Conservation (phyloP, 2,888 invertebrate species). For the Acanthoscelides obtectus region DNA sequence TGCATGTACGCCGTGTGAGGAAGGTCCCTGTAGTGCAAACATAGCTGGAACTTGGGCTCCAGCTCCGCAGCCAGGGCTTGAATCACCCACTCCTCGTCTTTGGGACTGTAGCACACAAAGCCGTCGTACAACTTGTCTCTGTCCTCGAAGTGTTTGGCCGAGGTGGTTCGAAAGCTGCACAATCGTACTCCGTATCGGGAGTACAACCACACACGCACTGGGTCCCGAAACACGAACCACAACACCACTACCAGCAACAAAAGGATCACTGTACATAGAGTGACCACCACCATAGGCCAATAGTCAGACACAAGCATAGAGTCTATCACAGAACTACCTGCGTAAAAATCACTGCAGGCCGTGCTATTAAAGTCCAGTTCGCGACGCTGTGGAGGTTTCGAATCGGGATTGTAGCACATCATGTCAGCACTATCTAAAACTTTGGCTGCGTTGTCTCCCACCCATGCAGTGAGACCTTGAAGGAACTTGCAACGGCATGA, state of each 20-base stretch:
- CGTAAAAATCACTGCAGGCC: constrained; percentile 81
- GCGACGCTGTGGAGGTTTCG: constrained; percentile 69
- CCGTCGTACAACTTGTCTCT: constrained; percentile 86
- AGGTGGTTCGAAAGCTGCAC: constrained; percentile 65
- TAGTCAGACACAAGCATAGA: constrained; percentile 79
- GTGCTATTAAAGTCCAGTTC: constrained; percentile 81
- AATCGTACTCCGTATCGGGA: constrained; percentile 81
- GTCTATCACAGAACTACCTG: constrained; percentile 77
- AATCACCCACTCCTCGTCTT: constrained; percentile 85
- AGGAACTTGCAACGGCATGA: constrained; percentile 87
- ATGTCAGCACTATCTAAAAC: constrained; percentile 74
- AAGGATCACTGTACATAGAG: constrained; percentile 71
- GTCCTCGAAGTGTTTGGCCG: constrained; percentile 63
- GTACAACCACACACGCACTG: constrained; percentile 82
- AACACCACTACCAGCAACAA: constrained; percentile 72
- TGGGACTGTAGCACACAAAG: constrained; percentile 87
- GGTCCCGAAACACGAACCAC: constrained; percentile 80
- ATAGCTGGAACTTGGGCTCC: constrained; percentile 81
- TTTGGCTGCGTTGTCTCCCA: constrained; percentile 74
- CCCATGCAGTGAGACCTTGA: constrained; percentile 77
- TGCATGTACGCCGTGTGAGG: constrained; percentile 63
- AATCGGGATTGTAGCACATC: constrained; percentile 75
- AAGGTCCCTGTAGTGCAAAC: constrained; percentile 84
- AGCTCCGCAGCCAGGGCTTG: constrained; percentile 79
- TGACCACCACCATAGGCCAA: constrained; percentile 77